Conservation (phyloP, 2,888 invertebrate genomes). For the Drosophila cracens region DNA sequence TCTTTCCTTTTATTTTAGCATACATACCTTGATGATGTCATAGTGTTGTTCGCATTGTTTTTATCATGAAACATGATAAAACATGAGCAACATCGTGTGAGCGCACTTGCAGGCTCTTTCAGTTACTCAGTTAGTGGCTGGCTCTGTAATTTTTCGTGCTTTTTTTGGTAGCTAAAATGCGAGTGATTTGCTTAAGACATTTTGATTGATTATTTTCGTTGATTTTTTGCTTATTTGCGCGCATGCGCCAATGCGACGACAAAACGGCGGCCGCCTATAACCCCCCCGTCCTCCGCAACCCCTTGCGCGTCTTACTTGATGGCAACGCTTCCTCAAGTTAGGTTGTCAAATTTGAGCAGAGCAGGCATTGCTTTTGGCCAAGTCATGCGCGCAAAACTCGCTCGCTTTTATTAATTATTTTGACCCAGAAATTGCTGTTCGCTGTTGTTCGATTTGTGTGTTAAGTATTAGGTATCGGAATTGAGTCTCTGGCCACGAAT, state of each 20-base stretch:
- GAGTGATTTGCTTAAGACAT: slow-evolving; percentile 80
- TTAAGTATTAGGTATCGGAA: slow-evolving; percentile 55
- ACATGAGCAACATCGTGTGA: slow-evolving; percentile 20
- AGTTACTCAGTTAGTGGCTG: slow-evolving; percentile 42
- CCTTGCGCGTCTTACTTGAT: not conserved
- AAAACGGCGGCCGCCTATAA: slow-evolving; percentile 43
- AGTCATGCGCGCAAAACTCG: slow-evolving; percentile 71
- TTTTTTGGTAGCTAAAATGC: slow-evolving; percentile 71
- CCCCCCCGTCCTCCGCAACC: not conserved
- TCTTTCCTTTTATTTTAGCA: not conserved
- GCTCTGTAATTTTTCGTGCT: slow-evolving; percentile 49
- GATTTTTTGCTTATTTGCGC: slow-evolving; percentile 28
- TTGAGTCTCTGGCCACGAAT: slow-evolving; percentile 20
- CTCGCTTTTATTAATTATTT: slow-evolving; percentile 75
- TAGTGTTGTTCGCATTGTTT: no score
- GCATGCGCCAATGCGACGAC: slow-evolving; percentile 70
- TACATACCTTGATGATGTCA: not conserved
- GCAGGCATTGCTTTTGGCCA: slow-evolving; percentile 56
- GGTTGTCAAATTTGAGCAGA: slow-evolving; percentile 35
- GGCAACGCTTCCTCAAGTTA: slow-evolving; percentile 49
- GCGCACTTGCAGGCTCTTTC: slow-evolving; percentile 21
- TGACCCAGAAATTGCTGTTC: slow-evolving; percentile 72
- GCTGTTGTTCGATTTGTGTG: slow-evolving; percentile 52
- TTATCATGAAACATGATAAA: not conserved
- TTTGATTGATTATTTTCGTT: slow-evolving; percentile 77